phyloP scores from a whole-genome alignment of 2,113 vertebrate genomes.

The Myocastor coypus region DNA sequence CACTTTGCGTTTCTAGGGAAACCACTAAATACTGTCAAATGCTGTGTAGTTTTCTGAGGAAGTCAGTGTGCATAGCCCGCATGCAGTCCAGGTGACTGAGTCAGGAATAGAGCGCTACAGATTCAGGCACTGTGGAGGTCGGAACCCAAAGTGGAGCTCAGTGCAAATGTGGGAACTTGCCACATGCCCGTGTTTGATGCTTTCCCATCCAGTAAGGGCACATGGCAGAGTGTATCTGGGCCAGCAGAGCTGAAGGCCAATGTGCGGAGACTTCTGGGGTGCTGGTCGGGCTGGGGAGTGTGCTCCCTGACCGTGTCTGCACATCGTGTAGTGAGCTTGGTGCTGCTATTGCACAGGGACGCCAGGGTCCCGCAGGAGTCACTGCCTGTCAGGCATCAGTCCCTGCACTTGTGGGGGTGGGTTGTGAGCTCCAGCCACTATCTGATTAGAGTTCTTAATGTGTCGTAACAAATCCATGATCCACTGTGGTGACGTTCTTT shows the following conservation, averaged over 20 bases:
- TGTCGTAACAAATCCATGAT: not conserved
- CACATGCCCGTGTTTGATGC: not conserved
- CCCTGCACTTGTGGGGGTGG: fast-evolving
- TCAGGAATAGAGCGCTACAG: not conserved
- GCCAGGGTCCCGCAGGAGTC: fast-evolving
- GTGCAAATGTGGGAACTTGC: not conserved
- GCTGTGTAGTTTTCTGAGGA: not conserved
- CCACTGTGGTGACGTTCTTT: not conserved
- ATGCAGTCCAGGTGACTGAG: not conserved
- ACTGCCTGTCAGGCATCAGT: not conserved
- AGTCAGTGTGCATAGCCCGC: not conserved
- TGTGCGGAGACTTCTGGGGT: not conserved
- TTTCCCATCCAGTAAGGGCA: not conserved
- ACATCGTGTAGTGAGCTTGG: not conserved
- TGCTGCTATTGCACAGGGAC: not conserved
- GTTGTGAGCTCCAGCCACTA: not conserved
- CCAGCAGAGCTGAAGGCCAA: not conserved
- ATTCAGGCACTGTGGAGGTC: not conserved
- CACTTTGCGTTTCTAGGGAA: constrained; percentile 1
- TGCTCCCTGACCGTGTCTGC: not conserved
- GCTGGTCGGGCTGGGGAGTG: not conserved
- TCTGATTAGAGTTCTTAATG: not conserved
- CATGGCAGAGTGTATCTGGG: not conserved
- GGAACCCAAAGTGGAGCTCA: not conserved
- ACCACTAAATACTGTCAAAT: not conserved